A percentile compares a stretch with the other conserved stretches of the same genome.
These are phyloP conservation scores for Eciton burchellii DNA, from an alignment of 1,140 invertebrate species.

Conservation along the genomic window DNA sequence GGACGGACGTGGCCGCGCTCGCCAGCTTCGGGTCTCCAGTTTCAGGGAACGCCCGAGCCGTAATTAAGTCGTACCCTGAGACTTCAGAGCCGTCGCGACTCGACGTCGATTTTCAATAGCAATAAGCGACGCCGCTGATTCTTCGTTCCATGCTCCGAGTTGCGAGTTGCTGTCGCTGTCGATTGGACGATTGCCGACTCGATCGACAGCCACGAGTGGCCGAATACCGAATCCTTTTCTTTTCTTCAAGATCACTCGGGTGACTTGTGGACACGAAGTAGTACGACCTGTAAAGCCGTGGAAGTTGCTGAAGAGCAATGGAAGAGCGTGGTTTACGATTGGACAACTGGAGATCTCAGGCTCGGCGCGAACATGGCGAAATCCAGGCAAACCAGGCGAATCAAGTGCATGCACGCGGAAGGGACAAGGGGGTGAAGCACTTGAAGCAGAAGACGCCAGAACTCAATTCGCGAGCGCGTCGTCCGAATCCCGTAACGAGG, in stretches of 20 bases:
- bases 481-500: conserved; percentile 75
- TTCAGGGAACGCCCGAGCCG: conserved; percentile 32
- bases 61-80: conserved; percentile 71
- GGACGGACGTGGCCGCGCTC: conserved; percentile 55
- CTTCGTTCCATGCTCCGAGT: not conserved
- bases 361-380: not conserved
- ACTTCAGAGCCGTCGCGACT: conserved; percentile 63
- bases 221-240: not conserved
- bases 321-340: not conserved
- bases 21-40: not conserved
- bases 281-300: not conserved
- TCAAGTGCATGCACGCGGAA: not conserved
- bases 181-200: not conserved
- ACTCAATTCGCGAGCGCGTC: conserved; percentile 30
- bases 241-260: no score
- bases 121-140: not conserved
- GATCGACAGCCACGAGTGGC: not conserved
- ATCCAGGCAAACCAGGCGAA: not conserved
- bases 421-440: not conserved
- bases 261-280: no score
- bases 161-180: not conserved
- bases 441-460: conserved; percentile 3
- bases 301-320: not conserved
- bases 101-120: conserved; percentile 1
- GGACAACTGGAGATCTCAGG: not conserved